Percentiles rank a stretch among this genome's conserved stretches.
phyloP scores from a whole-genome alignment of 1,140 invertebrate species.

The Caenorhabditis brenneri region DNA sequence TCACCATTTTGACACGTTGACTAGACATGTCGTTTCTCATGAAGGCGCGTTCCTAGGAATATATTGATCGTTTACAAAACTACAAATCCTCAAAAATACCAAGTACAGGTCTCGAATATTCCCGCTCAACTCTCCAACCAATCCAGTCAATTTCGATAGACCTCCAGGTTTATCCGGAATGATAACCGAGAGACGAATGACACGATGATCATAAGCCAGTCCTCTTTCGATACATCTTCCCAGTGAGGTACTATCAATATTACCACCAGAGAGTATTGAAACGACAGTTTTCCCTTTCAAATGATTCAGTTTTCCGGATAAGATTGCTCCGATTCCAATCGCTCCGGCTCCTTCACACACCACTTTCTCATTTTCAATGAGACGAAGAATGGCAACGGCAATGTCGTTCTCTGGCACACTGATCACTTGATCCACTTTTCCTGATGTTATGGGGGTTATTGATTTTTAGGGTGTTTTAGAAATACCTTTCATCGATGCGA shows the following conservation, averaged over 20 bases:
- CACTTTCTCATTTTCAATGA: conserved; percentile 83
- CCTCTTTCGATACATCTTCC: conserved; percentile 83
- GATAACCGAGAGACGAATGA: conserved; percentile 79
- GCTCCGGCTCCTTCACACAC: conserved; percentile 90
- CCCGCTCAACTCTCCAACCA: conserved; percentile 80
- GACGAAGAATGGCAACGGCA: conserved; percentile 82
- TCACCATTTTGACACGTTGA: conserved; percentile 78
- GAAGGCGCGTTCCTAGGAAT: conserved; percentile 88
- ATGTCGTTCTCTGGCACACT: conserved; percentile 75
- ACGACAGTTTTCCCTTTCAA: conserved; percentile 78
- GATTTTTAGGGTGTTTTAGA: too few relatives aligned
- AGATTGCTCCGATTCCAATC: conserved; percentile 82
- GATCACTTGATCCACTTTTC: conserved; percentile 56
- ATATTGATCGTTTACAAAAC: too few relatives aligned
- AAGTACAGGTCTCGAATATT: conserved; percentile 70
- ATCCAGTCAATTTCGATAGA: conserved; percentile 82
- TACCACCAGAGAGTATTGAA: conserved; percentile 83
- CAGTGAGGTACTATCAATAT: conserved; percentile 87
- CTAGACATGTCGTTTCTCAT: conserved; percentile 83
- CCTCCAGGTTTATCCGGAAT: conserved; percentile 83
- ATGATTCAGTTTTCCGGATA: conserved; percentile 82
- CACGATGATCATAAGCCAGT: conserved; percentile 82
- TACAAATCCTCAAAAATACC: background rate
- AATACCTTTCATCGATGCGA: conserved; percentile 74
- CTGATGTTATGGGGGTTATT: background rate